A percentile compares a stretch with the other conserved stretches of the same genome.
Conservation (phyloP, 2,888 invertebrate genomes). For the Cryptocheilus praepositus region DNA sequence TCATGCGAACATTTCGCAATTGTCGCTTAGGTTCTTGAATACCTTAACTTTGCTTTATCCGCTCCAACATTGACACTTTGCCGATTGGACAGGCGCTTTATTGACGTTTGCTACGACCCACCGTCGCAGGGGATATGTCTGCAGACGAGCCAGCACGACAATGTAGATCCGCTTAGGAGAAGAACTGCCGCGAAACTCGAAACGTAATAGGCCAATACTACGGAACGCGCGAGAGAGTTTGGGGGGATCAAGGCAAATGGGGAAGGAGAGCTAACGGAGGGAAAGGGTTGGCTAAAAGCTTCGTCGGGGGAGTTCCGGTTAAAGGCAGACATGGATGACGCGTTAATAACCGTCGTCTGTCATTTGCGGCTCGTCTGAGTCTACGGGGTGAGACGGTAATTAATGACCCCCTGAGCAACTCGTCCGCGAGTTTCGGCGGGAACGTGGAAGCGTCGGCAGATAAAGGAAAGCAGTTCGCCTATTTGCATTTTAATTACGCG, state of each 20-base stretch:
- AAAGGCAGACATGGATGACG: slow-evolving; percentile 53
- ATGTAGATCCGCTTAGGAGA: slow-evolving; percentile 25
- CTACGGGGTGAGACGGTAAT: neutral
- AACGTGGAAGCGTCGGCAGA: too few species aligned
- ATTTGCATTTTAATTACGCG: too few species aligned
- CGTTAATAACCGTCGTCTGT: slow-evolving; percentile 55
- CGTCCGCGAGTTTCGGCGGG: too few species aligned
- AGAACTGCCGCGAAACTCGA: slow-evolving; percentile 29
- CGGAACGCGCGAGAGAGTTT: slow-evolving; percentile 30
- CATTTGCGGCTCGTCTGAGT: slow-evolving; percentile 12
- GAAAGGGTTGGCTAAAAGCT: slow-evolving; percentile 62
- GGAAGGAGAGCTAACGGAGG: slow-evolving; percentile 34
- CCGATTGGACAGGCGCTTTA: too few species aligned
- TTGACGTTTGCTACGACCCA: neutral
- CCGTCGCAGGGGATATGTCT: neutral
- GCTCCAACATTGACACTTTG: too few species aligned
- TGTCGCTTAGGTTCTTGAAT: too few species aligned
- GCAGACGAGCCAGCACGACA: neutral
- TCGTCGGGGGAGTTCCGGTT: slow-evolving; percentile 58
- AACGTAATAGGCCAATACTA: slow-evolving; percentile 22
- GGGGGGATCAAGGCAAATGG: slow-evolving; percentile 45
- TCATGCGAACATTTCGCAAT: too few species aligned
- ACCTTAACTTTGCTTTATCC: too few species aligned
- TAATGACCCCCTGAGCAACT: too few species aligned
- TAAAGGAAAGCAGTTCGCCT: too few species aligned